Base-by-base conservation (phyloP, 2,113 vertebrate species). In the zebrafish (Danio rerio) region DNA sequence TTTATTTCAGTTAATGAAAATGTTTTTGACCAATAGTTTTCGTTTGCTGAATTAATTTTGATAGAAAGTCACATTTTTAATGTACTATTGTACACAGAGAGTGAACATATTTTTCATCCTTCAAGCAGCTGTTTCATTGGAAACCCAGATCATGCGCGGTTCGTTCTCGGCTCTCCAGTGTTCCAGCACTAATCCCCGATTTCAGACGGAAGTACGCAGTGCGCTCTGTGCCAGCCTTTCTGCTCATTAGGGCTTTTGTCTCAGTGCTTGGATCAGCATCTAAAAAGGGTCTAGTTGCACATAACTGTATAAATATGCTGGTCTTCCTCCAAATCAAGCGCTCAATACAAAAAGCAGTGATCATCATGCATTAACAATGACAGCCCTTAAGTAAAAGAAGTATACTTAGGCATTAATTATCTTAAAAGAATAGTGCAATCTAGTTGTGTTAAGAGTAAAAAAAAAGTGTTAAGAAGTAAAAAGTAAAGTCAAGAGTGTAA, bases 311-410 rank as follows among this genome's bases (percentile, higher is more conserved):
- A 52, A 62, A 73, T 40, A 53, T 13, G 31, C 15, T 58, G 18
- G 49, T 70, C 18, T 20, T 80, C 59, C 42, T 52, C 55, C 21
- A 68, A 21, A 50, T 7, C 12, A 49, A 74, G 58, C 6, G 20
- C 10, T 75, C 6, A 78, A 50, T 13, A 52, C 5, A n/a, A 70
- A 81, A 73, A 9, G 47, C 72, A 74, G 42, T 61, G 62, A 42
- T 40, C 69, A 61, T 72, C 78, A 61, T 72, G 50, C 59, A 20
- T 12, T 18, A 62, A 56, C 21, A 75, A 65, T 40, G 53, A 79
- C 80, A 76, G 50, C 58, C 4, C 18, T 20, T 10, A n/a, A 20
- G 58, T 20, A 59, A 59, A 18, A 59, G 8, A 59, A 59, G 0
- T 18, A 59, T 2, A 59, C 58, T 18, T n/a, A n/a, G n/a, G n/a